Percentiles rank a stretch among this genome's conserved stretches.
phyloP scores from a whole-genome alignment of 2,888 invertebrate species.

The Bhutanitis thaidina region DNA sequence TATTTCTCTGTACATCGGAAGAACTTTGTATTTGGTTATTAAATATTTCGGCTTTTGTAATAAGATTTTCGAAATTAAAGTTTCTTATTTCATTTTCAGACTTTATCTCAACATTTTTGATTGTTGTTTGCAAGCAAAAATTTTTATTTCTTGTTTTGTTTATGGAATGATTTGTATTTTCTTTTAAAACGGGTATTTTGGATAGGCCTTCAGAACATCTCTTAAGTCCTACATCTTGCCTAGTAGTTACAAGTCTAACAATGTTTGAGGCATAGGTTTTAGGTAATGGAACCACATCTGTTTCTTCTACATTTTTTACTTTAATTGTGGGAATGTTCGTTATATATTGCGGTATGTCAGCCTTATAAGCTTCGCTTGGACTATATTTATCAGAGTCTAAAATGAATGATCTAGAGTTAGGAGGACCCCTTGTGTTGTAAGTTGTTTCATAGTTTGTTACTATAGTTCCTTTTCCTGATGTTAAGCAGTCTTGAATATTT shows the following conservation, averaged over 20 bases:
- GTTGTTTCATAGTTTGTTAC: constrained; percentile 48
- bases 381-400: constrained; percentile 46
- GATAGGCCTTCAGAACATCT: constrained; percentile 54
- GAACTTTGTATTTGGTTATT: constrained; percentile 68
- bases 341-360: constrained; percentile 42
- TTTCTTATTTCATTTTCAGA: constrained; percentile 57
- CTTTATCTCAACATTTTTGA: constrained; percentile 45
- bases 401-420: constrained; percentile 29
- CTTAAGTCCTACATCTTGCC: constrained; percentile 53
- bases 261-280: constrained; percentile 39
- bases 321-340: constrained; percentile 57
- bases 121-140: constrained; percentile 28
- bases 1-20: constrained; percentile 63
- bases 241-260: constrained; percentile 37
- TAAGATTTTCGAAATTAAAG: constrained; percentile 74
- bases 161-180: constrained; percentile 42
- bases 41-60: constrained; percentile 74
- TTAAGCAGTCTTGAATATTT: constrained; percentile 23
- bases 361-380: constrained; percentile 36
- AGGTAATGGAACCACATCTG: constrained; percentile 37
- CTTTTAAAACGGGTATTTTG: constrained; percentile 56
- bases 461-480: constrained; percentile 32
- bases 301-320: constrained; percentile 62
- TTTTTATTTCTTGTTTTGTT: constrained; percentile 53
- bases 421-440: constrained; percentile 46